phyloP scores from a whole-genome alignment of 2,113 vertebrate species.

The Mormoops blainvillei region DNA sequence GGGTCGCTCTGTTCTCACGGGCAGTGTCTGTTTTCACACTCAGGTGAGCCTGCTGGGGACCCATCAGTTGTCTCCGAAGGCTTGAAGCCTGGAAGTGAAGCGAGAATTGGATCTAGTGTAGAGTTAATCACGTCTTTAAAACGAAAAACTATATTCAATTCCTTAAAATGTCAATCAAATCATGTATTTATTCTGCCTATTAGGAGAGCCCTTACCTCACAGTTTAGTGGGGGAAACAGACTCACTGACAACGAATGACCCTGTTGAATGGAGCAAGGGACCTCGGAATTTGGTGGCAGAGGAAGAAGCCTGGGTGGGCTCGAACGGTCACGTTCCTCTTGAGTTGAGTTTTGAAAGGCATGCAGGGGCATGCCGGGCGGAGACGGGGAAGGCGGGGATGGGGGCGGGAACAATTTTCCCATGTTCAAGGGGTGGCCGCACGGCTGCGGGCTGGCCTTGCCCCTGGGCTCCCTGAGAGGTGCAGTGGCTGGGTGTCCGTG shows the following conservation, averaged over 20 bases:
- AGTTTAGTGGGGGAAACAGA: too few relatives aligned
- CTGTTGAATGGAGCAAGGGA: accelerated
- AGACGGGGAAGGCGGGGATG: too few relatives aligned
- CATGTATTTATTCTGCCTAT: neutral
- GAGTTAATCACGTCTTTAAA: neutral
- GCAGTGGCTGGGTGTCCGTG: too few relatives aligned
- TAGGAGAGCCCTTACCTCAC: neutral
- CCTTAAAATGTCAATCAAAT: constrained; percentile 6
- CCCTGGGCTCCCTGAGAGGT: too few relatives aligned
- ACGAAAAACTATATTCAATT: constrained; percentile 15
- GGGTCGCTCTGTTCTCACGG: neutral
- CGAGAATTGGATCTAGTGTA: neutral
- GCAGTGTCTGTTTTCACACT: neutral
- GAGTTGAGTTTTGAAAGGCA: neutral
- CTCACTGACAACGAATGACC: accelerated
- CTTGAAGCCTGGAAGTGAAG: neutral
- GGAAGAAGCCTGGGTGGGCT: neutral
- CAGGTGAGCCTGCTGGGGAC: neutral
- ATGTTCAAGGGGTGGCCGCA: too few relatives aligned
- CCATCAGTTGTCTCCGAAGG: neutral
- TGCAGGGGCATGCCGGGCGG: neutral
- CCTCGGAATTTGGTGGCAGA: neutral
- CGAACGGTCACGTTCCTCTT: neutral
- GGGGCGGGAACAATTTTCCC: neutral
- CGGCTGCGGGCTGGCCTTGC: neutral